Evolutionary conservation across 2,888 invertebrate genomes (phyloP).

Genomic region (Stratiomys singularior): DNA sequence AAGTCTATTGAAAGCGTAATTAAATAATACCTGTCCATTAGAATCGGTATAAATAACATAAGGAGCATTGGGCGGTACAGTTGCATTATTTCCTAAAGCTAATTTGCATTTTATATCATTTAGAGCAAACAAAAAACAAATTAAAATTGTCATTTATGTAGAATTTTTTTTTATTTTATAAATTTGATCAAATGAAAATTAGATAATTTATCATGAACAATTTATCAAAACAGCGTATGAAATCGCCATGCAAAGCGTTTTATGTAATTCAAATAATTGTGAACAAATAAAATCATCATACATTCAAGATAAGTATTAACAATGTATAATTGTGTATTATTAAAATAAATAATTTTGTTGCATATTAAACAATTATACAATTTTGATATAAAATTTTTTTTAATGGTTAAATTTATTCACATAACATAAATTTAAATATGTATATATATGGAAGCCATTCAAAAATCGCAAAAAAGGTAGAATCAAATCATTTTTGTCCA

Average conservation of each 20-base stretch:
- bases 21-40: constrained; percentile 85
- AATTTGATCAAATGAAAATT: neutral
- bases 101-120: neutral
- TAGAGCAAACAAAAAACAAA: neutral
- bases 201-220: neutral
- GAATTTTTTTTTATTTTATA: too few relatives aligned
- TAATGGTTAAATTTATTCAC: neutral
- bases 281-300: neutral
- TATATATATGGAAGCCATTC: neutral
- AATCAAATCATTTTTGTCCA: constrained; percentile 21
- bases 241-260: constrained; percentile 26
- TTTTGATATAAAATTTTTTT: neutral
- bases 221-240: neutral
- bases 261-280: neutral
- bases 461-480: constrained; percentile 6
- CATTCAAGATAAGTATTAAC: neutral
- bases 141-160: too few relatives aligned
- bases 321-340: neutral
- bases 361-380: neutral
- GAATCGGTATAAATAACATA: constrained; percentile 96
- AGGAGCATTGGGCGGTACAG: constrained; percentile 89
- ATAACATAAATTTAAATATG: neutral
- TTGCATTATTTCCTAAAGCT: constrained; percentile 54
- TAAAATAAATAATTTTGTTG: neutral
- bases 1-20: neutral